Evolutionary conservation across 2,797 vertebrate species (phyloP).

Genomic region (Forpus xanthops): DNA sequence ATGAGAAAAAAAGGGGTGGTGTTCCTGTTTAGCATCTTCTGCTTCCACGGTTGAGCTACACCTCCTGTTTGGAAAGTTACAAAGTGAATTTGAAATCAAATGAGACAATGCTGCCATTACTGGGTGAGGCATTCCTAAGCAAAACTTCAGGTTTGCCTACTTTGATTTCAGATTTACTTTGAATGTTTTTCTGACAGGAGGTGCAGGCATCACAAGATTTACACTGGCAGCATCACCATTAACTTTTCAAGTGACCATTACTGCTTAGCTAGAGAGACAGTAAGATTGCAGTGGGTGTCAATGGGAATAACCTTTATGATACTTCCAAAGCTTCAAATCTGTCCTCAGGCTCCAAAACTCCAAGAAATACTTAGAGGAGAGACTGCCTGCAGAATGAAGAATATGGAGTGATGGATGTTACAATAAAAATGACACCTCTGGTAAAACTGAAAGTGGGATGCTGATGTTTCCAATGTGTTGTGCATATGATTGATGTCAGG

Average conservation of each 20-base stretch:
- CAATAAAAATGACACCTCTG: constrained; percentile 38
- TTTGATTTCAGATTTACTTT: constrained; percentile 59
- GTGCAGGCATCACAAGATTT: background rate
- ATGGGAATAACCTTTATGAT: constrained; percentile 52
- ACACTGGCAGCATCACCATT: background rate
- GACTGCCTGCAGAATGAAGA: background rate
- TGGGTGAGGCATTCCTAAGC: background rate
- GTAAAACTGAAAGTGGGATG: background rate
- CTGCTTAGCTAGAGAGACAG: constrained; percentile 71
- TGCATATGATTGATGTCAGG: background rate
- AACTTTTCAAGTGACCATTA: constrained; percentile 80
- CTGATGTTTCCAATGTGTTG: background rate
- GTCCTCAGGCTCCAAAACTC: constrained; percentile 24
- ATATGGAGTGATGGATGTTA: constrained; percentile 52
- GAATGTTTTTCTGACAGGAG: constrained; percentile 29
- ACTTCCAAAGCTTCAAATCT: constrained; percentile 53
- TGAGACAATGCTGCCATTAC: background rate
- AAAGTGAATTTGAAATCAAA: constrained; percentile 65
- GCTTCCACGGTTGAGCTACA: background rate
- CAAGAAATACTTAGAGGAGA: constrained; percentile 41
- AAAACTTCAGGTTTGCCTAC: constrained; percentile 50
- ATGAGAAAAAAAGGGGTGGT: background rate
- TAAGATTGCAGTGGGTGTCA: constrained; percentile 28
- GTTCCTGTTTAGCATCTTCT: background rate
- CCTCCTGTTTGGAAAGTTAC: constrained; percentile 22